phyloP scores from a whole-genome alignment of 2,113 vertebrate species.

The Phrynosoma platyrhinos region DNA sequence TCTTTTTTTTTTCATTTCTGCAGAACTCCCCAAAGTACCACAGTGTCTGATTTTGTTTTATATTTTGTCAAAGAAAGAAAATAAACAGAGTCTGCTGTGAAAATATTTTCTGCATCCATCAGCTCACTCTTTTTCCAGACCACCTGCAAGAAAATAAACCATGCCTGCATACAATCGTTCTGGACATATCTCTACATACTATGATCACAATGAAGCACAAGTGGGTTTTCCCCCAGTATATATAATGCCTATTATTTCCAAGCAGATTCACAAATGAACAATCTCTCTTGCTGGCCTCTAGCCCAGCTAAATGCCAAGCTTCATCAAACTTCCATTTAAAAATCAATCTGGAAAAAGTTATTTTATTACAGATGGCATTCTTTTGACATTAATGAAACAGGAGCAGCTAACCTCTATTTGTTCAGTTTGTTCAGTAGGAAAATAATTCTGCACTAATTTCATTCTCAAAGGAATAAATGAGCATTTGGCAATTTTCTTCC shows the following conservation, averaged over 20 bases:
- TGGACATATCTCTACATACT: neutral
- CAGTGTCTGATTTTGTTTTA: slow-evolving; percentile 10
- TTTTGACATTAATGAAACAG: too few species aligned
- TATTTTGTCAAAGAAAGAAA: slow-evolving; percentile 9
- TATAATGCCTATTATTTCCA: slow-evolving; percentile 6
- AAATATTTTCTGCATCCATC: too few species aligned
- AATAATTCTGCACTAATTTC: too few species aligned
- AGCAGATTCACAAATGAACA: slow-evolving; percentile 44
- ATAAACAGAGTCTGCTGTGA: slow-evolving; percentile 38
- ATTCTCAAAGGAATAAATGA: too few species aligned
- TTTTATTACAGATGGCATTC: too few species aligned
- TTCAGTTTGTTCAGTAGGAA: too few species aligned
- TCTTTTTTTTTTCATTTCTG: neutral
- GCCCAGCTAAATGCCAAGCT: too few species aligned
- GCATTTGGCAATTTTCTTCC: too few species aligned
- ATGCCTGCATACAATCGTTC: neutral
- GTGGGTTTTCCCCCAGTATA: too few species aligned
- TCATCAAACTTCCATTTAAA: neutral
- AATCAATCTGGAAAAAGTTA: too few species aligned
- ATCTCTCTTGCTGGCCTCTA: neutral
- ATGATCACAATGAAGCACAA: too few species aligned
- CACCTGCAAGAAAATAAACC: slow-evolving; percentile 33
- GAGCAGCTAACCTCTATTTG: too few species aligned
- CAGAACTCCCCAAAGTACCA: slow-evolving; percentile 21
- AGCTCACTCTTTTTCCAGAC: neutral